Evolutionary conservation across 2,113 vertebrate genomes (phyloP).

Genomic region (Mungos mungo): DNA sequence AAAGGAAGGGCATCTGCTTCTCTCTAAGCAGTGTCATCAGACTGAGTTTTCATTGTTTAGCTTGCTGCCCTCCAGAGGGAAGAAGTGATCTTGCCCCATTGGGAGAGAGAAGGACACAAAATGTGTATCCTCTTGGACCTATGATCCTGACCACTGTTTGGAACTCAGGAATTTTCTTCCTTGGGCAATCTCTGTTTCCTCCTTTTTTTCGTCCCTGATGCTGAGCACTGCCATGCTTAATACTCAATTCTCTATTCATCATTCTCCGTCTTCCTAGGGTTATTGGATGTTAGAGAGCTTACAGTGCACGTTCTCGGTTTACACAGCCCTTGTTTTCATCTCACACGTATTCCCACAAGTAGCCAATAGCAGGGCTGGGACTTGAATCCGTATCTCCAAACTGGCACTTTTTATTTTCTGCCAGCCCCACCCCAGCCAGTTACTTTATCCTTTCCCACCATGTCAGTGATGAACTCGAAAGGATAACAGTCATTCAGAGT

Average conservation of each 20-base stretch:
- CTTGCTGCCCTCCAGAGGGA: background rate
- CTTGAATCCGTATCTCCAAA: background rate
- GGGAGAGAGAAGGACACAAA: background rate
- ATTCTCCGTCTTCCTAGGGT: background rate
- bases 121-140: background rate
- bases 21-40: background rate
- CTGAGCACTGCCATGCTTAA: background rate
- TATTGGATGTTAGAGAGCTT: background rate
- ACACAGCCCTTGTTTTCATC: background rate
- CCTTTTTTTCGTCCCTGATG: background rate
- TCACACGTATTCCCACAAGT: background rate
- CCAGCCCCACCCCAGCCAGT: background rate
- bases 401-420: background rate
- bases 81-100: background rate
- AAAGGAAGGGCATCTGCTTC: background rate
- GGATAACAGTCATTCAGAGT: background rate
- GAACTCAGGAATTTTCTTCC: background rate
- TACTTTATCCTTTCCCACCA: background rate
- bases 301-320: background rate
- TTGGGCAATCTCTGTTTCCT: background rate
- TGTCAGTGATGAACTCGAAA: background rate
- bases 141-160: background rate
- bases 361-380: background rate
- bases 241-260: background rate
- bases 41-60: background rate